These are phyloP conservation scores for Aplysina aerophoba DNA, from an alignment of 37 sponge, comb jelly and placozoan species.

Conservation along the genomic window DNA sequence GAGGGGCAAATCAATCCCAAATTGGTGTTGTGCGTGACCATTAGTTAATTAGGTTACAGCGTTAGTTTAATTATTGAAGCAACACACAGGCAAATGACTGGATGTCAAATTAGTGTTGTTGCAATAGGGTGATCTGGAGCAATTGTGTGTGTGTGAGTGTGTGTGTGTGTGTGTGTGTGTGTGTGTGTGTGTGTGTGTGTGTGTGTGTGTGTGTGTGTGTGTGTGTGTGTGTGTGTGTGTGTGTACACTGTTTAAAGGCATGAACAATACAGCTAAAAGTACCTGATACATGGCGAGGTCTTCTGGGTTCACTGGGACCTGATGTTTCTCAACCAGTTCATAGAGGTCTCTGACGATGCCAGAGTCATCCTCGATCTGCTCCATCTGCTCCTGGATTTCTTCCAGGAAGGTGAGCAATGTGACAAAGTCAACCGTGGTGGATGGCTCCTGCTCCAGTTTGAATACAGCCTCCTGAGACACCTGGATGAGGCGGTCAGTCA, in stretches of 20 bases:
- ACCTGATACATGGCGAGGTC: slow-evolving; percentile 92
- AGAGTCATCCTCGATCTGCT: slow-evolving; percentile 78
- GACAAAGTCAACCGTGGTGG: slow-evolving; percentile 90
- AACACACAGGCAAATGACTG: background rate
- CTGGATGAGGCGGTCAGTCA: slow-evolving; percentile 77
- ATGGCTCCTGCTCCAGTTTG: slow-evolving; percentile 83
- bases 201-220: slow-evolving; percentile 17
- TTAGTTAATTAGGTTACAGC: too few species aligned
- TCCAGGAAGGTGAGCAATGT: slow-evolving; percentile 85
- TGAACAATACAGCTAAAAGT: background rate
- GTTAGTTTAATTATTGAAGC: too few species aligned
- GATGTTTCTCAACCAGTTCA: slow-evolving; percentile 88
- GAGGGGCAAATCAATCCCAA: too few species aligned
- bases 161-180: too few species aligned
- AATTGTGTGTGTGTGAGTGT: background rate
- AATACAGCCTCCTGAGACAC: slow-evolving; percentile 88
- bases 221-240: slow-evolving; percentile 14
- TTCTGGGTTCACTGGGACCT: slow-evolving; percentile 92
- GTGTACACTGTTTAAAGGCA: background rate
- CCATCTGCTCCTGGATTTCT: slow-evolving; percentile 75
- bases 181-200: background rate
- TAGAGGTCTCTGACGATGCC: slow-evolving; percentile 84
- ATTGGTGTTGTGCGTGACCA: too few species aligned
- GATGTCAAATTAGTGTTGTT: background rate
- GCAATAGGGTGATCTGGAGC: background rate